A percentile compares a stretch with the other conserved stretches of the same genome.
These are phyloP conservation scores for Crypturellus undulatus DNA, from an alignment of 2,113 vertebrate genomes.

Conservation along the genomic window DNA sequence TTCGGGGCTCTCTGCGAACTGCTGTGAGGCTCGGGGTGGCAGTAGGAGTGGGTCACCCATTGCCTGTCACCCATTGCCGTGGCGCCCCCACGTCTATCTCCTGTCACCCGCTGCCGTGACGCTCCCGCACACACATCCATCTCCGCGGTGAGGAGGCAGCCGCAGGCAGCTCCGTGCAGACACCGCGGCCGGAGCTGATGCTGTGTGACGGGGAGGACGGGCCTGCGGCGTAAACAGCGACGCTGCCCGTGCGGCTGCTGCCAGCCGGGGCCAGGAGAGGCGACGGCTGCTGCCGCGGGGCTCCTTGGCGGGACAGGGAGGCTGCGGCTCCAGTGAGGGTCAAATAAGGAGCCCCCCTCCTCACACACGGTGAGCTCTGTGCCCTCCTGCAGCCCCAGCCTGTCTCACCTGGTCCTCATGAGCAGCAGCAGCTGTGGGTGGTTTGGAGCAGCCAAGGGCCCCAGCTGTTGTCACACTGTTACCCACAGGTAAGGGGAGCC, in stretches of 20 bases:
- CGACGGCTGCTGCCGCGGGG: no score
- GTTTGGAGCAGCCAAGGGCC: neutral
- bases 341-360: no score
- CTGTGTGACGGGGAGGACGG: neutral
- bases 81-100: no score
- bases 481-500: neutral
- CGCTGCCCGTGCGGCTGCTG: neutral
- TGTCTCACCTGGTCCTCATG: fast-evolving
- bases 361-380: no score
- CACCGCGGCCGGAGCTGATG: neutral
- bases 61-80: no score
- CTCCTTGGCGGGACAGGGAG: neutral
- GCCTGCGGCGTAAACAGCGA: neutral
- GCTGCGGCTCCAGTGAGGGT: no score
- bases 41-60: no score
- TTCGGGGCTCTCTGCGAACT: no score
- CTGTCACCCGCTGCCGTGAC: no score
- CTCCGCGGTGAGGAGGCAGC: no score
- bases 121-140: no score
- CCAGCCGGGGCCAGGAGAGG: neutral
- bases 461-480: neutral
- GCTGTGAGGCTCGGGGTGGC: no score
- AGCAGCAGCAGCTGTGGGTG: neutral
- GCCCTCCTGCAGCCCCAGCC: neutral
- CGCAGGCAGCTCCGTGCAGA: neutral